These are phyloP conservation scores for Argyresthia albistria DNA, from an alignment of 2,888 invertebrate genomes.

Conservation along the genomic window DNA sequence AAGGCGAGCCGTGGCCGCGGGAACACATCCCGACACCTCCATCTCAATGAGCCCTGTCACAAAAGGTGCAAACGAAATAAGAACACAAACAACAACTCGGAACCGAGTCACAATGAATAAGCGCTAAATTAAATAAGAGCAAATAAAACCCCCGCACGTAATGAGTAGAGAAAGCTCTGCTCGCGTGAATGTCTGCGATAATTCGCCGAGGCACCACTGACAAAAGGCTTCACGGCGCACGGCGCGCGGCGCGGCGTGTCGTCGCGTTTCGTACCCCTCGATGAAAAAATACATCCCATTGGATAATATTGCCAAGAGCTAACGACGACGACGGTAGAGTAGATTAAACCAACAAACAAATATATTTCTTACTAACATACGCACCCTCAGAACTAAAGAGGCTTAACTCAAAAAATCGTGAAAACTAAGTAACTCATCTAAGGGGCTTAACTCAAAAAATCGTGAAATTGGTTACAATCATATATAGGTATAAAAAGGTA, in stretches of 20 bases:
- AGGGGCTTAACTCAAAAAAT: no score
- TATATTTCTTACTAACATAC: no score
- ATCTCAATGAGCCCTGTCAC: slow-evolving; percentile 66
- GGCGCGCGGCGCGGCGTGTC: neutral
- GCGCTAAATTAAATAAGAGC: slow-evolving; percentile 71
- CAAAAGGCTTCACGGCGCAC: slow-evolving; percentile 25
- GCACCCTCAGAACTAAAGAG: no score
- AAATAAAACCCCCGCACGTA: slow-evolving; percentile 60
- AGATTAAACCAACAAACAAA: no score
- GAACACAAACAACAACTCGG: slow-evolving; percentile 38
- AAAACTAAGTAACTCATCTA: no score
- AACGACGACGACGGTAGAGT: no score
- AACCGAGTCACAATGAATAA: slow-evolving; percentile 13
- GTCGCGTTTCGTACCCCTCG: neutral
- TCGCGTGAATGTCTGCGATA: slow-evolving; percentile 33
- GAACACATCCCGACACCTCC: slow-evolving; percentile 67
- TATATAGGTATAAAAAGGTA: no score
- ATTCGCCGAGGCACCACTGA: slow-evolving; percentile 50
- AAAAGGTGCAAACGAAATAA: slow-evolving; percentile 66
- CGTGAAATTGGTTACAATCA: no score
- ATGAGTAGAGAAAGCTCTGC: slow-evolving; percentile 41
- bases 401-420: no score
- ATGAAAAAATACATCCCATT: no score
- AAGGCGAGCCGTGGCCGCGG: slow-evolving; percentile 57
- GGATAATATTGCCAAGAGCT: no score